Evolutionary conservation across 2,113 vertebrate species (phyloP).

Genomic region (Cacatua alba): DNA sequence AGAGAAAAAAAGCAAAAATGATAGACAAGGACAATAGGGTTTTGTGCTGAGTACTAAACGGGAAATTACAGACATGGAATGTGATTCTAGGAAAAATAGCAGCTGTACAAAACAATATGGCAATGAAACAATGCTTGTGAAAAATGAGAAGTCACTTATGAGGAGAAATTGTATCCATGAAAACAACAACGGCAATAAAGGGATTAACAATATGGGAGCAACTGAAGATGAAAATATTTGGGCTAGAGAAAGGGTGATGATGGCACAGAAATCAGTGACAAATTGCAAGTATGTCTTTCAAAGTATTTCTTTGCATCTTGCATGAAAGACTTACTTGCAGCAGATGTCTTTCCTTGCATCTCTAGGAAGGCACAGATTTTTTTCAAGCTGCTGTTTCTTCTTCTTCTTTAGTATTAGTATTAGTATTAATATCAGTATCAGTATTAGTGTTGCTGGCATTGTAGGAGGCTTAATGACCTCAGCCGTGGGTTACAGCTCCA

Average conservation of each 20-base stretch:
- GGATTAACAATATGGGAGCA: background rate
- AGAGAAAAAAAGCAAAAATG: constrained; percentile 7
- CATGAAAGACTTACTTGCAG: background rate
- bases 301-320: background rate
- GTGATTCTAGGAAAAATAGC: background rate
- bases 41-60: background rate
- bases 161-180: background rate
- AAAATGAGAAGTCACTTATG: constrained; percentile 23
- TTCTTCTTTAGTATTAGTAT: background rate
- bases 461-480: background rate
- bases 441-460: background rate
- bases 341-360: background rate
- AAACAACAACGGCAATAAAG: background rate
- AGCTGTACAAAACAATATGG: background rate
- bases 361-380: background rate
- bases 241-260: background rate
- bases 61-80: constrained; percentile 4
- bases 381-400: background rate
- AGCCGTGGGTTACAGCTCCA: background rate
- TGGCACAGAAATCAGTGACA: background rate
- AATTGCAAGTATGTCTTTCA: background rate
- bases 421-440: no score
- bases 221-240: constrained; percentile 57
- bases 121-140: background rate
- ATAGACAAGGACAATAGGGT: background rate